phyloP scores from a whole-genome alignment of 2,113 vertebrate species.

The Rafetus swinhoei region DNA sequence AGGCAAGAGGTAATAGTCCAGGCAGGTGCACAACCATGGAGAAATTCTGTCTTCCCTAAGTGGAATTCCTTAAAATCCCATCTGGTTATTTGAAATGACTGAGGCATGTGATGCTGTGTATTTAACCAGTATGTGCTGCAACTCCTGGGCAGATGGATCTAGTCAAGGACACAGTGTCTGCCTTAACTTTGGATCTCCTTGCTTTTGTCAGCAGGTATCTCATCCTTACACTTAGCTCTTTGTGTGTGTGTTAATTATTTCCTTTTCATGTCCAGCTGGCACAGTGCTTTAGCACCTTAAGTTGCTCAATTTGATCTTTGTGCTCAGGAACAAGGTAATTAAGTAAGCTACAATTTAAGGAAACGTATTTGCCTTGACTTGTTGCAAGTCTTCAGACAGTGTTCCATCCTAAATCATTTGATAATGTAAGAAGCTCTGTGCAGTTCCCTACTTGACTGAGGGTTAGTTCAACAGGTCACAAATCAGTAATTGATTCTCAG shows the following conservation, averaged over 20 bases:
- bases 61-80: slow-evolving; percentile 24
- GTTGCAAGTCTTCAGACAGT: slow-evolving; percentile 69
- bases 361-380: slow-evolving; percentile 70
- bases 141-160: slow-evolving; percentile 52
- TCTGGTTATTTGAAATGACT: slow-evolving; percentile 69
- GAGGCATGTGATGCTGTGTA: slow-evolving; percentile 61
- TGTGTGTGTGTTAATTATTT: slow-evolving; percentile 81
- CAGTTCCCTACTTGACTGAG: slow-evolving; percentile 71
- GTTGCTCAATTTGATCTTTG: slow-evolving; percentile 82
- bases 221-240: slow-evolving; percentile 61
- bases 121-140: slow-evolving; percentile 58
- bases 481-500: slow-evolving; percentile 84
- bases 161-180: slow-evolving; percentile 69
- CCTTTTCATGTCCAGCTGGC: slow-evolving; percentile 78
- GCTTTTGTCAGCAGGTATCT: slow-evolving; percentile 72
- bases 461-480: slow-evolving; percentile 81
- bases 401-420: slow-evolving; percentile 80
- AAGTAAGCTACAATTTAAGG: slow-evolving; percentile 78
- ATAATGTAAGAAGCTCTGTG: slow-evolving; percentile 66
- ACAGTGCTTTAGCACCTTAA: slow-evolving; percentile 75
- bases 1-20: slow-evolving; percentile 37
- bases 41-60: slow-evolving; percentile 57
- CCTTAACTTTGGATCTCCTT: slow-evolving; percentile 75
- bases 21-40: slow-evolving; percentile 24
- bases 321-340: slow-evolving; percentile 82